Conservation (phyloP, 2,797 vertebrate species). For the Streptopelia turtur region DNA sequence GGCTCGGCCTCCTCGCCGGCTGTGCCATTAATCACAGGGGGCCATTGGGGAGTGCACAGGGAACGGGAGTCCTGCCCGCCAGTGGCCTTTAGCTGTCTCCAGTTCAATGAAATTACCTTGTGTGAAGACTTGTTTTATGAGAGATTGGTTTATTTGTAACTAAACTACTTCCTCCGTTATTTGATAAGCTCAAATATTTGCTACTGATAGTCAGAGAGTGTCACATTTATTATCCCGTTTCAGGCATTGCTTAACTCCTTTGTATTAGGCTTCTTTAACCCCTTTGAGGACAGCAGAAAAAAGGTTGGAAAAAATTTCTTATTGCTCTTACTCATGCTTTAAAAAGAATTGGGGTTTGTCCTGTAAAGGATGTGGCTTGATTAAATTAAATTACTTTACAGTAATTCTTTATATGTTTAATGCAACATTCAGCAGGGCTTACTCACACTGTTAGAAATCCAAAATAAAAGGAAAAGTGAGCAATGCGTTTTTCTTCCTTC, state of each 20-base stretch:
- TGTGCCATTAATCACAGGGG: conserved; percentile 81
- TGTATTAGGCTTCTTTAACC: conserved; percentile 73
- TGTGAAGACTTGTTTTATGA: conserved; percentile 83
- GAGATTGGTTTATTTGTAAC: conserved; percentile 87
- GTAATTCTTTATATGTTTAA: not conserved
- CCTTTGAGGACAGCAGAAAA: conserved; percentile 29
- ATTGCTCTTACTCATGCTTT: not conserved
- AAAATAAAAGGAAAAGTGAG: not conserved
- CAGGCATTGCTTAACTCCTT: conserved; percentile 75
- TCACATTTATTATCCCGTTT: conserved; percentile 83
- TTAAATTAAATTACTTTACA: not conserved
- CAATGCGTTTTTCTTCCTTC: not conserved
- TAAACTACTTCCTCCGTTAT: conserved; percentile 85
- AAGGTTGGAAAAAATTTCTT: not conserved
- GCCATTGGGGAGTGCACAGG: conserved; percentile 62
- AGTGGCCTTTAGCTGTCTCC: conserved; percentile 82
- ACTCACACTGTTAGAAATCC: not conserved
- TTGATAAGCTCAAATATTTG: conserved; percentile 88
- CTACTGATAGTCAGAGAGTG: conserved; percentile 84
- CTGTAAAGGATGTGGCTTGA: not conserved
- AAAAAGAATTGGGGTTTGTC: not conserved
- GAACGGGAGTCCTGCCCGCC: conserved; percentile 73
- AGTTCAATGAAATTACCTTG: conserved; percentile 81
- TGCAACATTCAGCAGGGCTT: not conserved
- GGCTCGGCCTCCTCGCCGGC: conserved; percentile 48